Evolutionary conservation across 2,888 invertebrate species (phyloP), one percentile per base, ranked within the genome.

Genomic region (Artemia sinica): DNA sequence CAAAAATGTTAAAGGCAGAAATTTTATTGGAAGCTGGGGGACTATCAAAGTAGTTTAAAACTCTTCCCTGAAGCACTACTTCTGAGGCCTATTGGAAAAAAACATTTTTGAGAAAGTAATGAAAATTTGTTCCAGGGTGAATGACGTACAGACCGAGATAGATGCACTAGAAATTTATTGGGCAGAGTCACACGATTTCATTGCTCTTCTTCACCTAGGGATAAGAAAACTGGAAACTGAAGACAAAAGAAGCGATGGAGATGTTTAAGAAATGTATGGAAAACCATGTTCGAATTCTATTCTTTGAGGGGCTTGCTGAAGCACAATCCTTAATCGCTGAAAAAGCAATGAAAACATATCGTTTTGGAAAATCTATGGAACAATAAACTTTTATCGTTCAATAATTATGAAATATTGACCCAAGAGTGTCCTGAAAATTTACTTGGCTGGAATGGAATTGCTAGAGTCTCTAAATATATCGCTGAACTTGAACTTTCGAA

Each of bases 231-330:
- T 58, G n/a, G 58, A 58, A 14, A 14, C 58, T 14, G 58, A 58
- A 58, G 58, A 58, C 8, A 14, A 14, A 8, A 58, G 14, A 58
- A 14, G 58, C n/a, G 58, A 58, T 58, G 58, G 58, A 58, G 14
- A 5, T n/a, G 58, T 14, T 58, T n/a, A 8, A 8, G 18, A 18
- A 18, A 18, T 18, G 18, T 18, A 18, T 18, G 18, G 18, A 18
- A 18, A 18, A 18, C 18, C 58, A 58, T 58, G n/a, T 58, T 8
- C 9, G 8, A 58, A 58, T 58, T 8, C n/a, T 14, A 8, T 58
- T 58, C 58, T 8, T 58, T 8, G 58, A 58, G 58, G 58, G 58
- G n/a, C 58, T 58, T 58, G 58, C 58, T 14, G 58, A 58, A 58
- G n/a, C 58, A 14, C 58, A 58, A 14, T 58, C n/a, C 9, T n/a